Base-by-base conservation (phyloP, 2,113 vertebrate species). In the Perca flavescens region DNA sequence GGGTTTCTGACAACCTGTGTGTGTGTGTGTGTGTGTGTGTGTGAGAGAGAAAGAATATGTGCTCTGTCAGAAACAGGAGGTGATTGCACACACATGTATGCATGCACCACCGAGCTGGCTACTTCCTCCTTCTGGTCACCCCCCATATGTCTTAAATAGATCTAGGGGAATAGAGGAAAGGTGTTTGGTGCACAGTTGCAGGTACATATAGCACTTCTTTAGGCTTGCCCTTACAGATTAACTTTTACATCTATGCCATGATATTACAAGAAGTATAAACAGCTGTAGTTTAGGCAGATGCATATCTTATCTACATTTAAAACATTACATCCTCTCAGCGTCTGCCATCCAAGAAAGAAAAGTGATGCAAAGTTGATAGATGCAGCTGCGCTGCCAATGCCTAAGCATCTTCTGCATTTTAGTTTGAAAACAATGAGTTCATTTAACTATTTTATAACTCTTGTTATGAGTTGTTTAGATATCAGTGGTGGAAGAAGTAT, bases 51-150 rank as follows among this genome's bases (percentile, higher is more conserved):
- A 5, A 34, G 34, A 43, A 11, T 43, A 43, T 8, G n/a, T 25
- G 10, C 9, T 47, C 4, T 49, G 31, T 64, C 47, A 80, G 47
- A 82, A 76, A 88, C 60, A 80, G 75, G 80, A 82, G 84, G 68
- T 79, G 54, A 72, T 52, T 86, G 49, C 76, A 22, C 47, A 57
- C 47, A 50, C 22, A 53, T 15, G 10, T 61, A 15, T 28, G 19
- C 40, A 15, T 64, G 19, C 40, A 15, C 53, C 80, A 89, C 87
- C 86, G 71, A 60, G 28, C 17, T 62, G 2, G 46, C 13, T 70
- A 53, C 86, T 93, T 92, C 90, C 92, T 90, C 65, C 15, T 90
- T 87, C 15, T 63, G 16, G n/a, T 58, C 52, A 22, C 2, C n/a
- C 0, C n/a, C 10, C 5, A 25, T 1, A 1, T 0, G 2, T 1